Conservation (phyloP, 2,113 vertebrate genomes). For the Scomber scombrus region DNA sequence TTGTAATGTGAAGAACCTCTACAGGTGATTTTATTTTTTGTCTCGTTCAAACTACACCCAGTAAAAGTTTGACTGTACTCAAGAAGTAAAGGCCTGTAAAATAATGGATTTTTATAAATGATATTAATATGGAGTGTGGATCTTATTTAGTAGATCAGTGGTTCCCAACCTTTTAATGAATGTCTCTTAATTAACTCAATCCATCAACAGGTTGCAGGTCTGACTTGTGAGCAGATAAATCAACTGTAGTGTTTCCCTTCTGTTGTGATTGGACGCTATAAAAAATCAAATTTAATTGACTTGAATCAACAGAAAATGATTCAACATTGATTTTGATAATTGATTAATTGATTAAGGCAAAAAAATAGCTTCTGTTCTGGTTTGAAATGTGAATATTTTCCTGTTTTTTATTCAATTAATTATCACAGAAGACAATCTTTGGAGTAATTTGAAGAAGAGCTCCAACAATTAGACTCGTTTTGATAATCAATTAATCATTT, state of each 20-base stretch:
- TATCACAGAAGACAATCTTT: background rate
- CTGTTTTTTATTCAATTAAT: slow-evolving; percentile 9
- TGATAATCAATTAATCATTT: too few species aligned
- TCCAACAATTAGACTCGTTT: too few species aligned
- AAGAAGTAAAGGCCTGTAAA: background rate
- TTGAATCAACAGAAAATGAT: too few species aligned
- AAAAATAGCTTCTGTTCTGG: background rate
- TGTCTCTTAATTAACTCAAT: too few species aligned
- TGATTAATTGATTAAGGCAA: too few species aligned
- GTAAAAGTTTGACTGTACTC: background rate
- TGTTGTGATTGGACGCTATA: too few species aligned
- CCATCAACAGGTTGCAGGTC: too few species aligned
- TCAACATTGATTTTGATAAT: too few species aligned
- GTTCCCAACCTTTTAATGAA: slow-evolving; percentile 19
- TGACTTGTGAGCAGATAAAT: too few species aligned
- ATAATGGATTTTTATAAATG: background rate
- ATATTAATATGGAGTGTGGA: background rate
- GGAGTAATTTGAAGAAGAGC: background rate
- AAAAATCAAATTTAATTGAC: too few species aligned
- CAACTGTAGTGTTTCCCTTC: background rate
- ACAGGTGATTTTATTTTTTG: background rate
- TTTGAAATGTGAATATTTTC: slow-evolving; percentile 44
- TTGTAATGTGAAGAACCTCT: slow-evolving; percentile 15
- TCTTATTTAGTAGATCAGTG: background rate
- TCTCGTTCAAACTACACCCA: background rate